Evolutionary conservation across 2,113 vertebrate species (phyloP).

Genomic region (Coregonus clupeaformis): DNA sequence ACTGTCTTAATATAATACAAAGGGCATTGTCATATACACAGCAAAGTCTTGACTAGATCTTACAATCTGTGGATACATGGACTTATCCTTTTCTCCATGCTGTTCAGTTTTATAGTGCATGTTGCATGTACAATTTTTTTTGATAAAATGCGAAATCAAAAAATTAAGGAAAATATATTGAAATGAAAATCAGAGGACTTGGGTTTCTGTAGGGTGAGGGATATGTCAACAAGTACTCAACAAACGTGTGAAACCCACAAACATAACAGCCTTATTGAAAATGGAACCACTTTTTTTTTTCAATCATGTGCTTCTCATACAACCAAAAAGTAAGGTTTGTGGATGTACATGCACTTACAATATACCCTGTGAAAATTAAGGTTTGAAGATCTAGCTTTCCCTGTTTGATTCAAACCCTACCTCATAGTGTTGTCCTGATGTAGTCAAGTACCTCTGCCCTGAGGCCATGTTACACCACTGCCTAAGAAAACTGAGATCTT

Average conservation of each 20-base stretch:
- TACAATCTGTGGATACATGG: conserved; percentile 99
- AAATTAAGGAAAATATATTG: conserved; percentile 62
- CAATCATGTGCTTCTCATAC: conserved; percentile 77
- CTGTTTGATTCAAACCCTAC: conserved; percentile 76
- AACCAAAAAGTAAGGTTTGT: conserved; percentile 77
- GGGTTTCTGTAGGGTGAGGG: conserved; percentile 71
- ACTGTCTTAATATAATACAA: conserved; percentile 99
- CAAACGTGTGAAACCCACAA: conserved; percentile 70
- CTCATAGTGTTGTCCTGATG: conserved; percentile 75
- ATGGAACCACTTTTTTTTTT: conserved; percentile 63
- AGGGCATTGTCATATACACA: conserved; percentile 99
- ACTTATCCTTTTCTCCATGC: conserved; percentile 98
- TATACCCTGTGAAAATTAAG: conserved; percentile 80
- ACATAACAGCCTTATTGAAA: conserved; percentile 73
- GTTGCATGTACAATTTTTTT: conserved; percentile 97
- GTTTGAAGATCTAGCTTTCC: conserved; percentile 75
- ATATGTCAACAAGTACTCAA: conserved; percentile 71
- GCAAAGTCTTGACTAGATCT: conserved; percentile 99
- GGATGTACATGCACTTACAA: conserved; percentile 78
- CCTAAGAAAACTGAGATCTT: conserved; percentile 72
- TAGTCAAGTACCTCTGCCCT: conserved; percentile 71
- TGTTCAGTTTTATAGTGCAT: conserved; percentile 99
- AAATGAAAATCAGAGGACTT: conserved; percentile 73
- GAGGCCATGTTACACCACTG: conserved; percentile 69
- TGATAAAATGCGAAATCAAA: conserved; percentile 88